Base-by-base conservation (phyloP, 2,113 vertebrate species). In the Hipposideros armiger region DNA sequence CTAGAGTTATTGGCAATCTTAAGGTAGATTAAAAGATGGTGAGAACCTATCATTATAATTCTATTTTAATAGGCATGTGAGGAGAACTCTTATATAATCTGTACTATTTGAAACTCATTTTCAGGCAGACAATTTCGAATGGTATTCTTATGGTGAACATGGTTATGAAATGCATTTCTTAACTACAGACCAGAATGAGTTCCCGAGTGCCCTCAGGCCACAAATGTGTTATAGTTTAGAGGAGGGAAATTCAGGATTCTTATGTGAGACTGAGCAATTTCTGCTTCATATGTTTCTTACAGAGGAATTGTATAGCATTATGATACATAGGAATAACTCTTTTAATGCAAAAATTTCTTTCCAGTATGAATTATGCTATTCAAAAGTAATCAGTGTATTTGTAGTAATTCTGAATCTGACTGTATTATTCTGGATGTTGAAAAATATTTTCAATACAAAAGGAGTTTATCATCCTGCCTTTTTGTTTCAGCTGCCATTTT, bases 321-420 rank as follows among this genome's bases (percentile, higher is more conserved):
- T 40, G 13, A 16, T 72, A 42, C 17, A n/a, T 0, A 85, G 60
- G 17, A 82, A 56, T 73, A 73, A 88, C 50, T 86, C 32, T 54
- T 70, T n/a, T 36, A 54, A 45, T 62, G 32, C 36, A n/a, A 62
- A 20, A 4, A 77, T 76, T 74, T 88, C 50, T 74, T 82, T 60
- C 47, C 15, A 52, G 20, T 76, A 50, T 74, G 76, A 74, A 67
- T 87, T 58, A 95, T 30, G 60, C 19, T 54, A 54, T 66, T 93
- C 52, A 95, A 96, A 87, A 20, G 24, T 36, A 24, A 32, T 88
- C 54, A 89, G 20, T 32, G 7, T 74, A 69, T 81, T 42, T 90
- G 28, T 7, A 66, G 36, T 19, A 67, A 78, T 83, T 77, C 70
- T 58, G n/a, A 85, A 80, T 67, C 40, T 54, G 40, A 92, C 4